Base-by-base conservation (phyloP, 2,888 invertebrate species). In the Eilema sororculum region DNA sequence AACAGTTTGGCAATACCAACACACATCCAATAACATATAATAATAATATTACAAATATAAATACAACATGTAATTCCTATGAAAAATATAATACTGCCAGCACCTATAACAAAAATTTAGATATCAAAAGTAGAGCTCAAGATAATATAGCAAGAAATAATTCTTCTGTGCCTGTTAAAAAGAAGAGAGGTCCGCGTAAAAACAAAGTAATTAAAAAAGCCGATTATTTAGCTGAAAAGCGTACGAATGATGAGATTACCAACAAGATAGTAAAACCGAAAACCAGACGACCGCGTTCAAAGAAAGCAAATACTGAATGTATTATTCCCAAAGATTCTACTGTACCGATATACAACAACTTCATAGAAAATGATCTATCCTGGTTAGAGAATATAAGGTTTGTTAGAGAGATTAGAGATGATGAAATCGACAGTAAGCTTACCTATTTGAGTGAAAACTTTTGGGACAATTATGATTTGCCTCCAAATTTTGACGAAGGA, bases 331-430 rank as follows among this genome's bases (percentile, higher is more conserved):
- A 69, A 20, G 10, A 20, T n/a, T 1, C 24, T 33, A n/a, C 25
- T 33, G 30, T 77, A 41, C 69, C 76, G 8, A 77, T 78, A 24
- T 75, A 79, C 65, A 80, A 79, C 12, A 59, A 72, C 25, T 62
- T 73, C 65, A 70, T 78, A 28, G 72, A 78, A 41, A 78, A 83
- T 24, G 88, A 90, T 75, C 75, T 93, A 1, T 90, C 92, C 1
- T 94, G 94, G 94, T 64, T 94, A 1, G 90, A 91, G 79, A 87
- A 88, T 56, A 83, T 94, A 56, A 87, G 85, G 72, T 91, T 83
- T 66, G 86, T 93, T 0, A 87, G 93, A 74, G 89, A 90, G 81
- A 77, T 93, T 24, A 56, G 71, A 3, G 68, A 46, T 0, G 86
- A 90, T 24, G 94, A 94, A 79, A 83, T 82, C 68, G 85, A 89